Conservation (phyloP, 2,113 vertebrate species). For the Callionymus lyra region DNA sequence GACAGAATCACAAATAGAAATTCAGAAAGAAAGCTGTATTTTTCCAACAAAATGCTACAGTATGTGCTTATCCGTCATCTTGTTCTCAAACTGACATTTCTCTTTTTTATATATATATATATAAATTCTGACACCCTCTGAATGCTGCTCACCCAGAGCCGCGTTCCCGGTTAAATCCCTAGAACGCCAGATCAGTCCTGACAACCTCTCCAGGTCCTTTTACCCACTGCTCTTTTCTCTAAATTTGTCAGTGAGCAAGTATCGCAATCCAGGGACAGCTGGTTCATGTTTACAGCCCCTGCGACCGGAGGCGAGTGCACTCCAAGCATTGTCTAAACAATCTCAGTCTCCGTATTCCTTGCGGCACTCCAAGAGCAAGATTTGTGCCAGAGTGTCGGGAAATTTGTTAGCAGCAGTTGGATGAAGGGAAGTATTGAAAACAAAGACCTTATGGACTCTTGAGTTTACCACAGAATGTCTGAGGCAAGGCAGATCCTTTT, state of each 20-base stretch:
- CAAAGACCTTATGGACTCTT: slow-evolving; percentile 39
- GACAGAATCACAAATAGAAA: slow-evolving; percentile 25
- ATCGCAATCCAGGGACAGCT: slow-evolving; percentile 53
- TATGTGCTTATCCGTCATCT: too few species aligned
- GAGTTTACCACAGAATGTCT: slow-evolving; percentile 27
- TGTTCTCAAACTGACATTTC: too few species aligned
- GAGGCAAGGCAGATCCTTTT: too few species aligned
- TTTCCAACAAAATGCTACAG: slow-evolving; percentile 17
- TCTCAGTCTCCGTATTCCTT: slow-evolving; percentile 49
- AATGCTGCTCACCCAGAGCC: slow-evolving; percentile 24
- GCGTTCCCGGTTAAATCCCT: neutral
- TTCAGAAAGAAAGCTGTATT: slow-evolving; percentile 2
- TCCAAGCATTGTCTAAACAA: slow-evolving; percentile 55
- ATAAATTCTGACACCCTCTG: slow-evolving; percentile 16
- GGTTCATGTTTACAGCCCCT: slow-evolving; percentile 53
- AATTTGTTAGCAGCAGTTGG: slow-evolving; percentile 36
- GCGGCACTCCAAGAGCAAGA: slow-evolving; percentile 43
- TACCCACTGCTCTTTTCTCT: slow-evolving; percentile 21
- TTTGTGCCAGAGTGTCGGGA: slow-evolving; percentile 42
- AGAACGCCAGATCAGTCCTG: slow-evolving; percentile 30
- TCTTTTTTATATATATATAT: too few species aligned
- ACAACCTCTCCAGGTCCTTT: slow-evolving; percentile 28
- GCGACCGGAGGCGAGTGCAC: slow-evolving; percentile 39
- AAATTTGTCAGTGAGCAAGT: slow-evolving; percentile 42
- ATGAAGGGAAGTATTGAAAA: slow-evolving; percentile 25